These are phyloP conservation scores for Periparus ater DNA, from an alignment of 2,797 vertebrate species.

Conservation along the genomic window DNA sequence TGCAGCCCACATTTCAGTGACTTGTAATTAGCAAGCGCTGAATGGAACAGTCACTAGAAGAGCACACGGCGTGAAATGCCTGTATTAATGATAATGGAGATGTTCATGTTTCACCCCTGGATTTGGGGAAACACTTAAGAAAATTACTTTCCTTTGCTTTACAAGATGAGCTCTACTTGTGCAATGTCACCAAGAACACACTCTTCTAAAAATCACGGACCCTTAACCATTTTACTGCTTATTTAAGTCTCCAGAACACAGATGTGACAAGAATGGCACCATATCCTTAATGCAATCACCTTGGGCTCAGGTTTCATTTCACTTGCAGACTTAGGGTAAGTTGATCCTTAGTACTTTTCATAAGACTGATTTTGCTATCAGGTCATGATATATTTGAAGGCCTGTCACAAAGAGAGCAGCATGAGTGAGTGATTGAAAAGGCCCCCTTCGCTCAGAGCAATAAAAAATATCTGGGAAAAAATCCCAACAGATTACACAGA, in stretches of 20 bases:
- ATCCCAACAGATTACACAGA: fast-evolving
- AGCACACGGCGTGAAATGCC: not conserved
- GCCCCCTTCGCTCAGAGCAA: not conserved
- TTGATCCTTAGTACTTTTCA: not conserved
- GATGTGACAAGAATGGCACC: not conserved
- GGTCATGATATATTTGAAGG: not conserved
- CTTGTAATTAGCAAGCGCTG: not conserved
- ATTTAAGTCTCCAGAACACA: not conserved
- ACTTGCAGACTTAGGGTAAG: not conserved
- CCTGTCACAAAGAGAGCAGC: not conserved
- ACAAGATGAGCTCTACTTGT: not conserved
- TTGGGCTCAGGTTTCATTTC: not conserved
- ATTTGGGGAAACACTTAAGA: not conserved
- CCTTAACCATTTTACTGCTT: not conserved
- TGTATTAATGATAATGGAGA: not conserved
- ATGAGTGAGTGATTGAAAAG: not conserved
- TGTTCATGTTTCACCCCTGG: not conserved
- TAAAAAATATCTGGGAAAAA: not conserved
- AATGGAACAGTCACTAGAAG: not conserved
- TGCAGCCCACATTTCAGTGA: not conserved
- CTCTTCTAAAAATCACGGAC: not conserved
- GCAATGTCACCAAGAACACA: not conserved
- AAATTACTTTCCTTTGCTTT: not conserved
- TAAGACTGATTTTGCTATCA: not conserved
- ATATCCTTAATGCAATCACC: not conserved